Evolutionary conservation across 2,888 invertebrate species (phyloP), one percentile per base, ranked within the genome.

Genomic region (Epirrhoe tristata): DNA sequence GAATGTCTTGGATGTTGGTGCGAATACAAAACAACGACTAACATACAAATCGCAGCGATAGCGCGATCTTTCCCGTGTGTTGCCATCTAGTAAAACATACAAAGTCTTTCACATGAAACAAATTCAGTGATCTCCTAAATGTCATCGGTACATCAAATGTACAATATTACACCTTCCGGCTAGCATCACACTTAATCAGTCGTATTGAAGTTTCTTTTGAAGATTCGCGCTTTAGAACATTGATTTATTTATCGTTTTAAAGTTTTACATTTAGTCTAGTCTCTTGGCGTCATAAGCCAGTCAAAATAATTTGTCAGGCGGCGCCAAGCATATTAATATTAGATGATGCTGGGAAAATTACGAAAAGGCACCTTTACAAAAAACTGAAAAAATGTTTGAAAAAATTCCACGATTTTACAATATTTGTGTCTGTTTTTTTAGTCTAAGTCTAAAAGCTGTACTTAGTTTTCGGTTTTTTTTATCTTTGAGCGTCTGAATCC

Each of bases 281-380:
- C 50, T 57, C 14, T 24, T 63, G 52, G 58, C 69, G 71, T 65
- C 67, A 70, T 17, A 31, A 24, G 53, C 52, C 16, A 59, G 57
- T 66, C 54, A 67, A 58, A 69, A 58, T 71, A 69, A 73, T 70
- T 67, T 65, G 58, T 68, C 39, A 58, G 57, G 64, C 16, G 73
- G 72, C 73, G 72, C 73, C 70, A 43, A 43, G 39, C 39, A 43
- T 43, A 12, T 43, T 43, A 43, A 7, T 34, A 43, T 43, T 43
- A 43, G 39, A 43, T 12, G 36, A 36, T 36, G 39, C 39, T 43
- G 39, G 12, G 12, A 43, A 43, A 43, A 43, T 43, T 12, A 12
- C 39, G 39, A 12, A 34, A 34, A 34, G 34, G 2, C 39, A 12
- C 12, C 12, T 1, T 8, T 36, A 10, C 39, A 39, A 32, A 3